Evolutionary conservation across 2,797 vertebrate genomes (phyloP).

Genomic region (Otolemur crassicaudatus): DNA sequence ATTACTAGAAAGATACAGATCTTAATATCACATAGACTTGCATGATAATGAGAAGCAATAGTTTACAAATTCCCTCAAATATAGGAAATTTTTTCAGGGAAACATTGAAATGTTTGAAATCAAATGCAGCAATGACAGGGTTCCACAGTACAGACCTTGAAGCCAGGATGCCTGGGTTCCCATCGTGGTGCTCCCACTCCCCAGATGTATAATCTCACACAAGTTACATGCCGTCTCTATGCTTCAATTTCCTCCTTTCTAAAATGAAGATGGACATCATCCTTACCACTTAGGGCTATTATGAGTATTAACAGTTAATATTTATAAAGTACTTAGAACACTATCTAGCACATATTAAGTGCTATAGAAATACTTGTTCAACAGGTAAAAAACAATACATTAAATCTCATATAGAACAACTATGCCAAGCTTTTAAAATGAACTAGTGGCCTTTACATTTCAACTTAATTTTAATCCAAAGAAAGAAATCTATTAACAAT

Average conservation of each 20-base stretch:
- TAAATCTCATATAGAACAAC: neutral
- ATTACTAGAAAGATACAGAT: neutral
- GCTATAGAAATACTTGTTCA: neutral
- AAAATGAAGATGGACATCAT: neutral
- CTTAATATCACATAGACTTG: neutral
- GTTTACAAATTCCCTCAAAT: neutral
- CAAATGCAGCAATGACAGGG: neutral
- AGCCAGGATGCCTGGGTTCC: neutral
- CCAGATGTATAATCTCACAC: neutral
- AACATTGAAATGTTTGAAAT: neutral
- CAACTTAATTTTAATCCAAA: neutral
- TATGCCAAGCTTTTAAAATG: constrained; percentile 4
- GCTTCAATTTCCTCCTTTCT: neutral
- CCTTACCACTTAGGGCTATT: neutral
- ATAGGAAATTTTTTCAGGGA: neutral
- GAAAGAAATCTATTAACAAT: neutral
- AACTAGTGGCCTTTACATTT: neutral
- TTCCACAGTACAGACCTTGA: neutral
- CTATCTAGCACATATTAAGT: neutral
- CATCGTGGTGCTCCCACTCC: neutral
- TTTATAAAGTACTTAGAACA: neutral
- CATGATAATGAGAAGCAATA: neutral
- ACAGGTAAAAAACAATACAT: neutral
- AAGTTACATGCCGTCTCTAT: neutral
- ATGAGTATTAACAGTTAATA: neutral